Percentiles rank a stretch among this genome's conserved stretches.
phyloP scores from a whole-genome alignment of 2,888 invertebrate genomes.

The Camptogramma bilineatum region DNA sequence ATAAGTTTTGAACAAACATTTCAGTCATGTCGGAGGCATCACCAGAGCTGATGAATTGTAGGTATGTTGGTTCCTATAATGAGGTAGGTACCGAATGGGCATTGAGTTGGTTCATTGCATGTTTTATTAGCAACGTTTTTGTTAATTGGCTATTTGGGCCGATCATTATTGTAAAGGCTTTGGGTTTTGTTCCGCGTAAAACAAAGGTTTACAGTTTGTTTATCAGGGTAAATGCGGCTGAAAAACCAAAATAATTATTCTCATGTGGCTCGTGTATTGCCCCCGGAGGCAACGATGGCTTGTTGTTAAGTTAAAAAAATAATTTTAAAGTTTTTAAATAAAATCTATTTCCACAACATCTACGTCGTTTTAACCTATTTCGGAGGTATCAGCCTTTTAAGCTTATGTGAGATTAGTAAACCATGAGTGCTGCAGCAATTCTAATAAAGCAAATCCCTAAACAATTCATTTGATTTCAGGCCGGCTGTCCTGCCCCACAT shows the following conservation, averaged over 20 bases:
- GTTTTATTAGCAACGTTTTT: slow-evolving; percentile 22
- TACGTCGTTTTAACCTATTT: no score
- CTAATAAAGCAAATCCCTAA: slow-evolving; percentile 56
- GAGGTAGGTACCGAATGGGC: not conserved
- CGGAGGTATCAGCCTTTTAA: not conserved
- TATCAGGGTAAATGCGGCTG: not conserved
- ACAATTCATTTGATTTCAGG: slow-evolving; percentile 59
- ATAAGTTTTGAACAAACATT: not conserved
- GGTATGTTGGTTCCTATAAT: not conserved
- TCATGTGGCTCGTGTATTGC: not conserved
- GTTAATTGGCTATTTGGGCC: slow-evolving; percentile 30
- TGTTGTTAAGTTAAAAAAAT: not conserved
- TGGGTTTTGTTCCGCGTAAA: slow-evolving; percentile 43
- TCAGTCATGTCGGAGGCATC: not conserved
- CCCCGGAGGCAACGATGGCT: not conserved
- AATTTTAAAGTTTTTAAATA: no score
- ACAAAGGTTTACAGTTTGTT: slow-evolving; percentile 39
- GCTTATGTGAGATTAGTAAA: slow-evolving; percentile 27
- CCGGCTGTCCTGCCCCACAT: slow-evolving; percentile 49
- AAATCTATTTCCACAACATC: no score
- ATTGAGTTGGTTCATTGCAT: slow-evolving; percentile 24
- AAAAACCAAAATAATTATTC: not conserved
- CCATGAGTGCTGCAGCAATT: slow-evolving; percentile 39
- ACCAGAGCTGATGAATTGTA: no score
- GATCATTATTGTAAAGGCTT: slow-evolving; percentile 46